A percentile compares a stretch with the other conserved stretches of the same genome.
phyloP scores from a whole-genome alignment of 2,113 vertebrate species.

The Mesembrinibis cayennensis region DNA sequence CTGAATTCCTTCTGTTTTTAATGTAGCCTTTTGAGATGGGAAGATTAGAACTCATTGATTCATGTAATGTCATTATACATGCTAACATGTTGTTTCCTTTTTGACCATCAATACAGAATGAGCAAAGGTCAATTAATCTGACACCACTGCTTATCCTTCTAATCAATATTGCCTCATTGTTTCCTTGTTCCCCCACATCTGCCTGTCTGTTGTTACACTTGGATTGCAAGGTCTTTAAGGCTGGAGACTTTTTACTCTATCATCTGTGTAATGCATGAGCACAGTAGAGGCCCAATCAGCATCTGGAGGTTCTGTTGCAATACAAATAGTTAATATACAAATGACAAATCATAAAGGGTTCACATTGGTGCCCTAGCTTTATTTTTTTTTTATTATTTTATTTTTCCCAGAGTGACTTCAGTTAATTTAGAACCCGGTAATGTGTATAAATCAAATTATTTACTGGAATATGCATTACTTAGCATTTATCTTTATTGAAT shows the following conservation, averaged over 20 bases:
- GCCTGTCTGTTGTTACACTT: background rate
- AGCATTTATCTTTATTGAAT: constrained; percentile 28
- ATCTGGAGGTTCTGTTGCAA: background rate
- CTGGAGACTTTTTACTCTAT: background rate
- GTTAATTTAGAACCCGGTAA: background rate
- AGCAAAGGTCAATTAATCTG: constrained; percentile 58
- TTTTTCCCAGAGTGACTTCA: background rate
- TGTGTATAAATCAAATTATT: constrained; percentile 24
- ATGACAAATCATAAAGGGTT: background rate
- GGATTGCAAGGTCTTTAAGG: background rate
- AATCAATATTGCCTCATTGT: constrained; percentile 41
- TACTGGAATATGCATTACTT: constrained; percentile 18
- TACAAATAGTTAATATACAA: background rate
- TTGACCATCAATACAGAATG: constrained; percentile 45
- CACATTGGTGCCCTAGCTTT: background rate
- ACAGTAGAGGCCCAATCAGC: background rate
- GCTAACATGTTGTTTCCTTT: constrained; percentile 53
- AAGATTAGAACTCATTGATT: constrained; percentile 53
- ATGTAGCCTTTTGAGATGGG: background rate
- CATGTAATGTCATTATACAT: constrained; percentile 35
- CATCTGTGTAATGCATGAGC: background rate
- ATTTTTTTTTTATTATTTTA: background rate
- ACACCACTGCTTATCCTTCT: constrained; percentile 41
- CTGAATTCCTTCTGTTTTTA: background rate
- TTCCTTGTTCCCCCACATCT: constrained; percentile 31